phyloP scores from a whole-genome alignment of 2,888 invertebrate genomes.

The Hoplodrina blanda region DNA sequence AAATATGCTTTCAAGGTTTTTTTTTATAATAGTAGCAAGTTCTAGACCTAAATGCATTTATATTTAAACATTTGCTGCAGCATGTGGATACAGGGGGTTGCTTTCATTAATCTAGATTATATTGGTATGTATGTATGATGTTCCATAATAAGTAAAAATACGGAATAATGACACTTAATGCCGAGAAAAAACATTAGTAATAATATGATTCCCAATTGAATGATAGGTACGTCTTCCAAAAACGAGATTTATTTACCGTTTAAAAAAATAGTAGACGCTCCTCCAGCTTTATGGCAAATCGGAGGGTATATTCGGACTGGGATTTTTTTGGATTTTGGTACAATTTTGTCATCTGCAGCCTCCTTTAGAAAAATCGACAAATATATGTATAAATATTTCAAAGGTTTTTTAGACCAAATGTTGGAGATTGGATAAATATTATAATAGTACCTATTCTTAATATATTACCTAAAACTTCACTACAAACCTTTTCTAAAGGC shows the following conservation, averaged over 20 bases:
- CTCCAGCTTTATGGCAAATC: neutral
- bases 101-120: neutral
- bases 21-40: neutral
- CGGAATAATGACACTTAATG: neutral
- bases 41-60: conserved; percentile 13
- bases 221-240: neutral
- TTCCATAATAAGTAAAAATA: conserved; percentile 1
- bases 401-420: neutral
- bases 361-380: neutral
- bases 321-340: neutral
- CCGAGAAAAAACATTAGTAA: neutral
- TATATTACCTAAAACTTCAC: neutral
- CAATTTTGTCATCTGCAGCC: neutral
- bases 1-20: neutral
- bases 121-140: neutral
- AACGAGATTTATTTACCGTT: too few species aligned
- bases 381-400: too few species aligned
- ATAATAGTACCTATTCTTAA: neutral
- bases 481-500: conserved; percentile 71
- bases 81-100: neutral
- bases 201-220: too few species aligned
- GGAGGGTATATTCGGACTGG: too few species aligned
- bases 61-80: neutral
- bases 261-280: neutral
- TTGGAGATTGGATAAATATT: too few species aligned